These are phyloP conservation scores for Drosophila nigricruria DNA, from an alignment of 2,888 invertebrate species.

Conservation along the genomic window DNA sequence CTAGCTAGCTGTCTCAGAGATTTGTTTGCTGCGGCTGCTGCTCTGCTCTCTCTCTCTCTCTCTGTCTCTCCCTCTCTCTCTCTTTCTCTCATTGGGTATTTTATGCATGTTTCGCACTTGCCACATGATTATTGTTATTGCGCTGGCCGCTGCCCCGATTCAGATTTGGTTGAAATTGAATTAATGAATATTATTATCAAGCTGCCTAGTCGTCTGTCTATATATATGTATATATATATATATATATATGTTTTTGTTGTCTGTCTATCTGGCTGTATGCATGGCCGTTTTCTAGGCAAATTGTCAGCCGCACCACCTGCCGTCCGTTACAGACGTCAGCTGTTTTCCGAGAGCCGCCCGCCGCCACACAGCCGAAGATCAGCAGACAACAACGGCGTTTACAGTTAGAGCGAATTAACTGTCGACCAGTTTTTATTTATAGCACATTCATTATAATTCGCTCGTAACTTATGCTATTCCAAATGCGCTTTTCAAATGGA, in stretches of 20 bases:
- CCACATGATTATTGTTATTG: constrained; percentile 28
- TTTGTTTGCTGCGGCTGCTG: not conserved
- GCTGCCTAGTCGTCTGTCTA: not conserved
- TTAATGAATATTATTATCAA: constrained; percentile 7
- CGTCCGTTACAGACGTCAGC: constrained; percentile 33
- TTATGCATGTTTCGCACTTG: constrained; percentile 44
- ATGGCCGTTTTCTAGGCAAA: constrained; percentile 30
- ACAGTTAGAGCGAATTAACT: constrained; percentile 17
- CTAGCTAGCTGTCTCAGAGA: constrained; percentile 13
- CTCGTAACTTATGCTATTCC: not conserved
- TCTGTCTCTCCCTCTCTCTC: not conserved
- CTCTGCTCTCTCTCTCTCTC: not conserved
- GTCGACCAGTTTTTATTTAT: constrained; percentile 20
- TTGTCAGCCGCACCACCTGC: constrained; percentile 36
- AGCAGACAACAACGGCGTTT: constrained; percentile 4
- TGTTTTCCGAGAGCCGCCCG: constrained; percentile 21
- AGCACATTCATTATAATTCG: not conserved
- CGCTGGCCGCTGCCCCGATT: constrained; percentile 8
- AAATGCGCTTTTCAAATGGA: not conserved
- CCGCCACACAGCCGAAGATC: not conserved
- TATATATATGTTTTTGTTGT: not conserved
- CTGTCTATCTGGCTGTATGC: not conserved
- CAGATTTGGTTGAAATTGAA: constrained; percentile 16
- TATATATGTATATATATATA: not conserved
- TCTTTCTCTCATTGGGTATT: constrained; percentile 30